These are phyloP conservation scores for Apostichopus parvimensis DNA, from an alignment of 35 echinoderm and acorn worm species.

Conservation along the genomic window DNA sequence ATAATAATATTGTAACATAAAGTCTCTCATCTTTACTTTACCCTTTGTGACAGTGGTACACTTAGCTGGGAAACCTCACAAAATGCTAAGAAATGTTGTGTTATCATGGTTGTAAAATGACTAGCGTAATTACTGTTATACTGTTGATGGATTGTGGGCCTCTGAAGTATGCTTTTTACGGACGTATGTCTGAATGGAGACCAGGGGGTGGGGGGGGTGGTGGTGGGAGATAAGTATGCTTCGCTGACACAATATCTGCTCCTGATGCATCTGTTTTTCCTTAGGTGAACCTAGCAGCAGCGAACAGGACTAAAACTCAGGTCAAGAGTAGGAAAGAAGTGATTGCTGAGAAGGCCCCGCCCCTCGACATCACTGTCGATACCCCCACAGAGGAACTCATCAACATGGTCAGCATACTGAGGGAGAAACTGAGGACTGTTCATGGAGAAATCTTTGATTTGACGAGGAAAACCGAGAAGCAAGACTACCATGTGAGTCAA, in stretches of 20 bases:
- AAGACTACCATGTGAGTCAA: conserved; percentile 19
- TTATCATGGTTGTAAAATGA: too few species aligned
- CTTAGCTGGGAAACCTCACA: too few species aligned
- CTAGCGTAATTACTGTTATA: too few species aligned
- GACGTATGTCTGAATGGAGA: too few species aligned
- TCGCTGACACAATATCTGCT: background rate
- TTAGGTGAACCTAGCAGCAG: background rate
- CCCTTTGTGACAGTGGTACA: too few species aligned
- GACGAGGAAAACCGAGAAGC: conserved; percentile 1
- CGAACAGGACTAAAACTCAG: background rate
- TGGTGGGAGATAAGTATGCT: too few species aligned
- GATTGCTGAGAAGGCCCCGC: conserved; percentile 21
- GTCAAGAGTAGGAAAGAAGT: conserved; percentile 9
- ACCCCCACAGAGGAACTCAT: conserved; percentile 8
- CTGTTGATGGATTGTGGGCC: too few species aligned
- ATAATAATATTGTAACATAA: too few species aligned
- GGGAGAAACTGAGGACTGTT: background rate
- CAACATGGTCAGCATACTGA: background rate
- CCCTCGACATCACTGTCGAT: background rate
- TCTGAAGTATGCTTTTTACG: too few species aligned
- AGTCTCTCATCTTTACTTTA: too few species aligned
- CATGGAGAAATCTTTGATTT: conserved; percentile 27
- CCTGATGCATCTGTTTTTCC: background rate
- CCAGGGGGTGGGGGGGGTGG: too few species aligned
- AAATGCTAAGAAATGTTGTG: too few species aligned